Evolutionary conservation across 2,888 invertebrate species (phyloP), one percentile per base, ranked within the genome.

Genomic region (Dasysyrphus albostriatus): DNA sequence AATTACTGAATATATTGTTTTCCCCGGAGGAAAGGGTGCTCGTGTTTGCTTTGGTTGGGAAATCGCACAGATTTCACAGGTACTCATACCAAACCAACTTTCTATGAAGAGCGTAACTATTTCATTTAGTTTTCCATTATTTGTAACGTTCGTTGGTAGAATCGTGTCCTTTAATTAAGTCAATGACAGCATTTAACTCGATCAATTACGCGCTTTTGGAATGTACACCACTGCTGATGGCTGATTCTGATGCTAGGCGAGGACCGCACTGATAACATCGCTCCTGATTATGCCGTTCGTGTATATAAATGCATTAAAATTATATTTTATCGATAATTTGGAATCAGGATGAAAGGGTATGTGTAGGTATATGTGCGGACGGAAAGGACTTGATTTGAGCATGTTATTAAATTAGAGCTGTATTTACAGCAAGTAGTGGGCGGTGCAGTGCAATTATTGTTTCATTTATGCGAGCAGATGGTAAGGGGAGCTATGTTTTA

Each of bases 141-240:
- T 76, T 74, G 80, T 80, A 58, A 63, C 72, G 56, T 58, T 72
- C 80, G 58, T 58, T 76, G 58, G 34, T 77, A 74, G 74, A 83
- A 74, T 72, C 59, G 87, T 72, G 87, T 87, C 87, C 87, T 87
- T 79, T 87, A 87, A 87, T 87, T 83, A 87, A 87, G 87, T 87
- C 83, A 83, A 87, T 83, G 83, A 79, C 87, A 83, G 83, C 87
- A 83, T 83, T 87, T 87, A 87, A 87, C 83, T 87, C 78, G 83
- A 87, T 87, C 78, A 87, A 87, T 83, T 87, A 87, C 75, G 67
- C 87, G 81, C 67, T 73, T 83, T 80, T 58, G 75, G 79, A 42
- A 65, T 49, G 54, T 47, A 32, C 44, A 44, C 19, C 14, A 32
- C 14, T 49, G 58, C 10, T 16, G 3, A 24, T 39, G 19, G 24